These are phyloP conservation scores for Blastomussa wellsi DNA, from an alignment of 92 coral and sea anemone genomes.

Conservation along the genomic window DNA sequence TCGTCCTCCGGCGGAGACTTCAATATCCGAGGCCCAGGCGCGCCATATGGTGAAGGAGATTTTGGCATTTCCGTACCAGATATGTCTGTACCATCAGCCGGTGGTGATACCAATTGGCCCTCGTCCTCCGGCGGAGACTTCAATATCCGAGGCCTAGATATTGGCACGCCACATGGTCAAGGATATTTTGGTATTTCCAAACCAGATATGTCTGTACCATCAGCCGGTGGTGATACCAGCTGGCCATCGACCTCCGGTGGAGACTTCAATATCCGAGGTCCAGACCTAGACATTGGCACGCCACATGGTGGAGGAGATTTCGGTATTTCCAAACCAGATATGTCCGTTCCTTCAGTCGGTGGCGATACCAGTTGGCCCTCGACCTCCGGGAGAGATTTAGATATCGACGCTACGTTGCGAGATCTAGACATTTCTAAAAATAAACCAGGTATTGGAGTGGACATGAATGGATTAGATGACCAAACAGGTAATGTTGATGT, in stretches of 20 bases:
- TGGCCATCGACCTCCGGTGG: background rate
- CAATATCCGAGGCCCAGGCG: background rate
- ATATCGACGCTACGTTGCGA: constrained; percentile 14
- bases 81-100: constrained; percentile 20
- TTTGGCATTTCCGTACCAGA: background rate
- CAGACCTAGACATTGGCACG: background rate
- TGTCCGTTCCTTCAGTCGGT: constrained; percentile 23
- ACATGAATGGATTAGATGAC: background rate
- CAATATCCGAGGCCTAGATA: background rate
- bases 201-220: constrained; percentile 30
- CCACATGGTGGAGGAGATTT: background rate
- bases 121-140: background rate
- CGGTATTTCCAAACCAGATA: constrained; percentile 7
- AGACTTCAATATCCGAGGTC: background rate
- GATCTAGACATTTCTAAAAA: background rate
- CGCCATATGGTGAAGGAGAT: too few relatives aligned
- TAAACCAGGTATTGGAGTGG: background rate
- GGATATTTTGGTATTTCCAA: background rate
- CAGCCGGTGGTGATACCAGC: too few relatives aligned
- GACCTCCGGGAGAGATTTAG: background rate
- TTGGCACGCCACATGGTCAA: background rate
- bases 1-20: background rate
- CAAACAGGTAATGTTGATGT: background rate
- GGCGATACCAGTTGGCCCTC: background rate
- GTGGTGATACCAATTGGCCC: too few relatives aligned